Evolutionary conservation across 2,113 vertebrate species (phyloP).

Genomic region (Notechis scutatus): DNA sequence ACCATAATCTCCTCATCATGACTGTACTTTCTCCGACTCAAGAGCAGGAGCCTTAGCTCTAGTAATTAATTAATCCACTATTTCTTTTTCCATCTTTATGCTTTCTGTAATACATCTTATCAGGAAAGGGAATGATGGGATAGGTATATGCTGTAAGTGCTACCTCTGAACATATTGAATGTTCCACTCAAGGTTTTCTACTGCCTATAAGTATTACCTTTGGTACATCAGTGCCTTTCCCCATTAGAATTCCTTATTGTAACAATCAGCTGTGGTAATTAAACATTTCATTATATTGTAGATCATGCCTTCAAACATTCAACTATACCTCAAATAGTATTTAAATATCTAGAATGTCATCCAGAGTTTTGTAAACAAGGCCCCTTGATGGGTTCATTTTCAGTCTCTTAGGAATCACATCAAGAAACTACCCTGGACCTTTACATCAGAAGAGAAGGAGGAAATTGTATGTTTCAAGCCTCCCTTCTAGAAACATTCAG

Average conservation of each 20-base stretch:
- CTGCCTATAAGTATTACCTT: neutral
- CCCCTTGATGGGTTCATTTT: neutral
- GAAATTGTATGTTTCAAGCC: neutral
- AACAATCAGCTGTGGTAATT: neutral
- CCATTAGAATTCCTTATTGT: neutral
- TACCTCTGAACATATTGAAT: neutral
- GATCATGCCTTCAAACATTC: neutral
- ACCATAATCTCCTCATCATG: neutral
- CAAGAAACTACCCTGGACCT: neutral
- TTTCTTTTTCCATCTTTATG: neutral
- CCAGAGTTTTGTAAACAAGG: neutral
- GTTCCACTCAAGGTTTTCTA: neutral
- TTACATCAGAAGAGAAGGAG: neutral
- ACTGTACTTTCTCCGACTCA: neutral
- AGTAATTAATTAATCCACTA: neutral
- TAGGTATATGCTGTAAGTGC: neutral
- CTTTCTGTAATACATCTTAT: neutral
- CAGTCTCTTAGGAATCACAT: neutral
- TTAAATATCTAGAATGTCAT: neutral
- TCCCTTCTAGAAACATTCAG: neutral
- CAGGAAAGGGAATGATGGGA: neutral
- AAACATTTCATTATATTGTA: neutral
- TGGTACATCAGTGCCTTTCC: neutral
- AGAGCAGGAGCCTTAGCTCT: neutral
- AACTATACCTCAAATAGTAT: neutral